Base-by-base conservation (phyloP, 2,888 invertebrate species). In the Cephus spinipes region DNA sequence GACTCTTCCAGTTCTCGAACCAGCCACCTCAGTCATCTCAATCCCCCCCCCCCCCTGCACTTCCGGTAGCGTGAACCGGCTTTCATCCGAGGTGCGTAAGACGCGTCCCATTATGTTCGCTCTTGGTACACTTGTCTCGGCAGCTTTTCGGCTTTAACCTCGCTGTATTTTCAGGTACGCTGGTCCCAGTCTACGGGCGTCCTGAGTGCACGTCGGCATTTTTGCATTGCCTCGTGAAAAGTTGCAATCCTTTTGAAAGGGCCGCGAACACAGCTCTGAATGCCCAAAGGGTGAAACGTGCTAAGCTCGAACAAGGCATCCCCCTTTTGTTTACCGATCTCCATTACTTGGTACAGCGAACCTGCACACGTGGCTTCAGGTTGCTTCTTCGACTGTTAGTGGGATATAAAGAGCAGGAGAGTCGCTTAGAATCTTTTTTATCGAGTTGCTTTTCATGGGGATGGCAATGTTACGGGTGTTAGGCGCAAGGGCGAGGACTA, bases 31-130 rank as follows among this genome's bases (percentile, higher is more conserved):
- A 55, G 55, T 55, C 55, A 55, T 55, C 9, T 55, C 55, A 55
- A 9, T 55, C 12, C 15, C 23, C 4, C 40, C 12, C 15, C 23
- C 4, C 40, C 55, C 55, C 23, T 55, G 55, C 23, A 55, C 55
- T 55, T 55, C 55, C 55, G 55, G 55, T 23, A 55, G 23, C 55
- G 23, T 55, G 33, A 68, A 34, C 73, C 78, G 55, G 76, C 78
- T 78, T 75, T 81, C 78, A 83, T 77, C 79, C 76, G 69, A 77
- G 79, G 79, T 82, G 78, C 80, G 83, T 81, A 80, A 83, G 82
- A 79, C 76, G 78, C 71, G 75, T 79, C 79, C 83, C 79, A 84
- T 86, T 87, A 86, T 86, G 83, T 85, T 83, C 83, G 76, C 82
- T 81, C 81, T 77, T 79, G 81, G 81, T 83, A 83, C 34, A 34